Conservation (phyloP, 2,888 invertebrate species). For the Venustoraphidia nigricollis region DNA sequence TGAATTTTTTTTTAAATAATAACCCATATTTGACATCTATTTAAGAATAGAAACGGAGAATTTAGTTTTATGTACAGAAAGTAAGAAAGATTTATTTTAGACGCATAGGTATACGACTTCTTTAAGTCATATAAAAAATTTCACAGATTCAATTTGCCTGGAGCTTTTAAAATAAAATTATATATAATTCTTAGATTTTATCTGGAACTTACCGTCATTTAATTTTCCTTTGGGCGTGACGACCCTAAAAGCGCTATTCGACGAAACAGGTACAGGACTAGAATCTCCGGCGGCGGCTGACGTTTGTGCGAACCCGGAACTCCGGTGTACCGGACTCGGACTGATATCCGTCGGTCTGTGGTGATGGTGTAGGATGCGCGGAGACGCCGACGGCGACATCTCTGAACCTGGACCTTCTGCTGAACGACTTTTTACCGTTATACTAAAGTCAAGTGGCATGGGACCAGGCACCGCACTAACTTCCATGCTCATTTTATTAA, state of each 20-base stretch:
- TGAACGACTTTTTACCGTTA: constrained; percentile 19
- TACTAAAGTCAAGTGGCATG: constrained; percentile 53
- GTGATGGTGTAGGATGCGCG: constrained; percentile 22
- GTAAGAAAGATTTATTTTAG: too few relatives aligned
- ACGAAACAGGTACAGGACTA: constrained; percentile 11
- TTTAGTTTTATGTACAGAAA: too few relatives aligned
- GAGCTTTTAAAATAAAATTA: neutral
- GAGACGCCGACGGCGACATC: constrained; percentile 26
- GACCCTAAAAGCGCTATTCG: constrained; percentile 45
- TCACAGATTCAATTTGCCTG: too few relatives aligned
- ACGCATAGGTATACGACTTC: too few relatives aligned
- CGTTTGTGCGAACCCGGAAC: neutral
- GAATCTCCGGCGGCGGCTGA: constrained; percentile 2
- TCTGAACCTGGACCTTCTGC: constrained; percentile 20
- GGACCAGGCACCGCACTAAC: constrained; percentile 41
- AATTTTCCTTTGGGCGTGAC: constrained; percentile 46
- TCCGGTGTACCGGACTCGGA: constrained; percentile 4
- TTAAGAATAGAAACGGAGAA: too few relatives aligned
- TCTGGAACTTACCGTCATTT: constrained; percentile 19
- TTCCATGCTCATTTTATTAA: constrained; percentile 34
- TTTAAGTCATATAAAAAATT: too few relatives aligned
- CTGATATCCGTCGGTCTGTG: constrained; percentile 6
- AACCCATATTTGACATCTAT: too few relatives aligned
- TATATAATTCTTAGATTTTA: too few relatives aligned
- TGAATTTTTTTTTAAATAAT: too few relatives aligned